A percentile compares a stretch with the other conserved stretches of the same genome.
phyloP scores from a whole-genome alignment of 2,888 invertebrate genomes.

The Cephus pulcher region DNA sequence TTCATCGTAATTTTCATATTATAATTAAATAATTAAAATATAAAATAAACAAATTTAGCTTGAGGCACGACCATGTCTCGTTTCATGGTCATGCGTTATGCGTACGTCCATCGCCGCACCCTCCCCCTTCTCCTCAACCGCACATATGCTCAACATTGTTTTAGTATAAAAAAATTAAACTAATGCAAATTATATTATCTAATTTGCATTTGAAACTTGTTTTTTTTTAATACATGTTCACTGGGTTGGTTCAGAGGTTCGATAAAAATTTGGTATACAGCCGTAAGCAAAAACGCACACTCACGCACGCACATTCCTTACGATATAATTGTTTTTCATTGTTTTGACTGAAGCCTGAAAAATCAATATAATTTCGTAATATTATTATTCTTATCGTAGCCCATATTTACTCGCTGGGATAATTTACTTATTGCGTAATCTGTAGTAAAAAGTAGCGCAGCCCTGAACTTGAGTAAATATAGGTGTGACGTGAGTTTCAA shows the following conservation, averaged over 20 bases:
- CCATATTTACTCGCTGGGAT: background rate
- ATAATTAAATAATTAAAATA: background rate
- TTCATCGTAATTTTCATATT: too few species aligned
- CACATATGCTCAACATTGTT: too few species aligned
- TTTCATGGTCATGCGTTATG: background rate
- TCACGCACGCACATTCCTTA: background rate
- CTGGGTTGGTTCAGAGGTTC: background rate
- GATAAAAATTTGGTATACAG: background rate
- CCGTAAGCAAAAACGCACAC: background rate
- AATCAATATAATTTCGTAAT: background rate
- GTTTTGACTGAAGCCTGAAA: background rate
- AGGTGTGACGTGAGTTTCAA: too few species aligned
- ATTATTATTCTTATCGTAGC: background rate
- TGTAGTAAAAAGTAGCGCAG: too few species aligned
- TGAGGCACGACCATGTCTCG: background rate
- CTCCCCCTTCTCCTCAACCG: fast-evolving
- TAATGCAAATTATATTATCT: background rate
- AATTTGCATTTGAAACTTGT: background rate
- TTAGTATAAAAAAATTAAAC: too few species aligned
- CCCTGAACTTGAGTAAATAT: too few species aligned
- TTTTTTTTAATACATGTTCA: background rate
- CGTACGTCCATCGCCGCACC: background rate
- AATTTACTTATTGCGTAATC: background rate
- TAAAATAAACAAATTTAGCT: background rate
- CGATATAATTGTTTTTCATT: background rate